A percentile compares a stretch with the other conserved stretches of the same genome.
Evolutionary conservation across 2,113 vertebrate species (phyloP).

Genomic region (Seriola quinqueradiata): DNA sequence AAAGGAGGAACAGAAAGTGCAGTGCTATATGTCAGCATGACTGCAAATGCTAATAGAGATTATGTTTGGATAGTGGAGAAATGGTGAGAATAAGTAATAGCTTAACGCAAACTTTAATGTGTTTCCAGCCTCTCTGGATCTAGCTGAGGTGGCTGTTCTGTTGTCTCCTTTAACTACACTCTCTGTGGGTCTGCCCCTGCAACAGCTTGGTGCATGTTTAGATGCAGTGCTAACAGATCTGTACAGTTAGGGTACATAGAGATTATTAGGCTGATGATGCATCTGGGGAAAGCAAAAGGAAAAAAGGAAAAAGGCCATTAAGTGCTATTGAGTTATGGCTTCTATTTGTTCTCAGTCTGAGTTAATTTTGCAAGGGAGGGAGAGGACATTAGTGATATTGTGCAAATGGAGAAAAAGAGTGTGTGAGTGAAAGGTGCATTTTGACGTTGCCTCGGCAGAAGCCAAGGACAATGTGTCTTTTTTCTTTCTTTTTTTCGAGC

Average conservation of each 20-base stretch:
- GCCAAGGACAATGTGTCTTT: neutral
- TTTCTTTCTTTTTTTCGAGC: neutral
- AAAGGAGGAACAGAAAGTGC: constrained; percentile 43
- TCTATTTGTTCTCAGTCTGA: constrained; percentile 13
- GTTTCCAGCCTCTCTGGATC: neutral
- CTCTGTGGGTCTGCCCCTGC: constrained; percentile 1
- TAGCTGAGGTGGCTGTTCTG: neutral
- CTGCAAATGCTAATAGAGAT: constrained; percentile 33
- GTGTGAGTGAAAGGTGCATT: constrained; percentile 8
- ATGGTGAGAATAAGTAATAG: constrained; percentile 5
- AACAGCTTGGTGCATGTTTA: constrained; percentile 23
- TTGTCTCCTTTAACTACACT: neutral
- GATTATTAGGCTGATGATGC: constrained; percentile 31
- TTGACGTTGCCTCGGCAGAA: constrained; percentile 14
- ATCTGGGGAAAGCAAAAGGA: neutral
- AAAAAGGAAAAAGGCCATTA: constrained; percentile 17
- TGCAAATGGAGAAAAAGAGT: constrained; percentile 13
- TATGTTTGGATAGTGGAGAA: constrained; percentile 13
- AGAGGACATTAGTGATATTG: constrained; percentile 19
- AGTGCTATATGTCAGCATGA: constrained; percentile 5
- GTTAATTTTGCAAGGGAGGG: constrained; percentile 23
- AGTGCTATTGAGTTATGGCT: constrained; percentile 7
- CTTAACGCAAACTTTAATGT: constrained; percentile 36
- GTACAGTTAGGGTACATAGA: constrained; percentile 12
- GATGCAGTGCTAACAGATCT: constrained; percentile 18